Evolutionary conservation across 2,888 invertebrate species (phyloP).

Genomic region (Drosophila paranaensis): DNA sequence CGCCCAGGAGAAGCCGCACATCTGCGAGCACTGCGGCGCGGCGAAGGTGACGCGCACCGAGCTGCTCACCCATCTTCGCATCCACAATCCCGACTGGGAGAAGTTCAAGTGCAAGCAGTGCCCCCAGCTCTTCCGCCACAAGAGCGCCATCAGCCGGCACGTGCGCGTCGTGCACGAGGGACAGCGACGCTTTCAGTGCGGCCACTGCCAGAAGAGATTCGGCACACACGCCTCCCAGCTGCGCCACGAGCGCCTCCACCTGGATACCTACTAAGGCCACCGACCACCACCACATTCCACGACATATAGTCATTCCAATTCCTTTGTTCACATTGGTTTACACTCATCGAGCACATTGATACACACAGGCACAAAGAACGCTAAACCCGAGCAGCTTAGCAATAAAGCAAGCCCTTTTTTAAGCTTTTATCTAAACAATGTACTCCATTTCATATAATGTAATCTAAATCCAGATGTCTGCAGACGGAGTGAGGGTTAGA

Average conservation of each 20-base stretch:
- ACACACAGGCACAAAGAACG: not conserved
- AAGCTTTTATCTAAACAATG: not conserved
- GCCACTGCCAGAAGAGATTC: conserved; percentile 77
- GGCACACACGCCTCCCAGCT: conserved; percentile 80
- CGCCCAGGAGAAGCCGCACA: conserved; percentile 76
- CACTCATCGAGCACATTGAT: conserved; percentile 5
- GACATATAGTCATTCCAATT: conserved; percentile 3
- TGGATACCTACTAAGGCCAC: conserved; percentile 24
- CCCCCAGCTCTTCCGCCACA: conserved; percentile 80
- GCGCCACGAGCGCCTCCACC: conserved; percentile 77
- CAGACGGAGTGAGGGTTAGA: too few species aligned
- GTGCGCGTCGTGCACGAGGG: conserved; percentile 82
- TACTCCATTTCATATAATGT: not conserved
- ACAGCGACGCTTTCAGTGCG: conserved; percentile 75
- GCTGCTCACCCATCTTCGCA: conserved; percentile 80
- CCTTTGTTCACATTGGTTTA: not conserved
- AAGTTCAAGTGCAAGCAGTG: conserved; percentile 81
- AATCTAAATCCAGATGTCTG: too few species aligned
- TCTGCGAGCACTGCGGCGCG: conserved; percentile 81
- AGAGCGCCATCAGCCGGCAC: conserved; percentile 78
- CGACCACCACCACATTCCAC: not conserved
- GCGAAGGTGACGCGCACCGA: conserved; percentile 82
- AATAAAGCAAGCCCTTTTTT: not conserved
- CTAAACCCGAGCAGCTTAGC: not conserved
- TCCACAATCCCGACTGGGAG: conserved; percentile 80